These are phyloP conservation scores for Galerucella nymphaeae DNA, from an alignment of 2,888 invertebrate species.

Conservation along the genomic window DNA sequence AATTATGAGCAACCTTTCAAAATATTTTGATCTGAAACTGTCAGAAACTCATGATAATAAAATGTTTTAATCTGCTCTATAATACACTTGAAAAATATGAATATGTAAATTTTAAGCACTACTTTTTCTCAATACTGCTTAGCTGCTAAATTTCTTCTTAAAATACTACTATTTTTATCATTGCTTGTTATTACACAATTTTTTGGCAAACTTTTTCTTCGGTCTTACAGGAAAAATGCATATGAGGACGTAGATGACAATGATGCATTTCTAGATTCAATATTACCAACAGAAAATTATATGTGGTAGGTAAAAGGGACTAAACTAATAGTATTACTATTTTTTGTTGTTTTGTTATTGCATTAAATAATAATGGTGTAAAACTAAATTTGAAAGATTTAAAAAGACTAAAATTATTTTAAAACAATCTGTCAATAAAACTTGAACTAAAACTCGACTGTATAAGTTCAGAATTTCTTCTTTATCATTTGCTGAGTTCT, in stretches of 20 bases:
- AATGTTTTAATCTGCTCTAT: no score
- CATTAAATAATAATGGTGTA: not conserved
- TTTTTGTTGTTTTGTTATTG: conserved; percentile 12
- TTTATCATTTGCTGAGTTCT: no score
- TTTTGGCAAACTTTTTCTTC: conserved; percentile 24
- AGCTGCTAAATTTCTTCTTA: not conserved
- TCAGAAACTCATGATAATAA: no score
- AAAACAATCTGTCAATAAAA: not conserved
- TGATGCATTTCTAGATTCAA: conserved; percentile 22
- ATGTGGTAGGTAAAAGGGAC: conserved; percentile 28
- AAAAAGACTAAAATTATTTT: no score
- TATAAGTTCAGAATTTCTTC: no score
- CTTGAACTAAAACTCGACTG: not conserved
- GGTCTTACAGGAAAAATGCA: conserved; percentile 28
- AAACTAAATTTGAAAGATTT: not conserved
- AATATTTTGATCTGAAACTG: no score
- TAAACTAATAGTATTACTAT: conserved; percentile 6
- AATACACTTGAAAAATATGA: not conserved
- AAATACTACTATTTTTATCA: not conserved
- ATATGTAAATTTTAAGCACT: not conserved
- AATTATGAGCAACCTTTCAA: no score
- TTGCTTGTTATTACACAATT: conserved; percentile 3
- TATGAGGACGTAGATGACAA: conserved; percentile 22
- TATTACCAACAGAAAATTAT: conserved; percentile 33
- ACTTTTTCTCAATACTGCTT: not conserved